Percentiles rank a stretch among this genome's conserved stretches.
Conservation (phyloP, 2,113 vertebrate species). For the Zosterops lateralis region DNA sequence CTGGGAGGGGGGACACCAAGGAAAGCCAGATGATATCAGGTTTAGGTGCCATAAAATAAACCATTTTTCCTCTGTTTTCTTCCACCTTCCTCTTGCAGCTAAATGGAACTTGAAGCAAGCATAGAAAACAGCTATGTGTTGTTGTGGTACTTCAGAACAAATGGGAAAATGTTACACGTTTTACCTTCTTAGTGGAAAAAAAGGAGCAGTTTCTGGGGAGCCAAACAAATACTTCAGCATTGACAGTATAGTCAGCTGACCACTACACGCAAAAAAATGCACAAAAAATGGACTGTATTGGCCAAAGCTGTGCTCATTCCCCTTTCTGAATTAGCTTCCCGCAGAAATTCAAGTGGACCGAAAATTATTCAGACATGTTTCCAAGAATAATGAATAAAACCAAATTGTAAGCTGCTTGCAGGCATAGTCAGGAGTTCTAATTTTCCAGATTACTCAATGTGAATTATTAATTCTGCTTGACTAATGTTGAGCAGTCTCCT, state of each 20-base stretch:
- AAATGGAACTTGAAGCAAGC: not conserved
- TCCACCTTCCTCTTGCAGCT: not conserved
- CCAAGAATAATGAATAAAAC: constrained; percentile 48
- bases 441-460: constrained; percentile 52
- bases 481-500: not conserved
- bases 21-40: not conserved
- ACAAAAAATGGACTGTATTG: not conserved
- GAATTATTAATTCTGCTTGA: constrained; percentile 50
- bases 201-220: not conserved
- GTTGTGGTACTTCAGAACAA: not conserved
- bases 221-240: not conserved
- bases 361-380: constrained; percentile 31
- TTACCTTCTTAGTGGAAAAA: not conserved
- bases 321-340: constrained; percentile 3
- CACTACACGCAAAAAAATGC: not conserved
- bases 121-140: not conserved
- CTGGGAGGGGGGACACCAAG: not conserved
- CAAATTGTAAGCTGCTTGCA: constrained; percentile 38
- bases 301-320: not conserved
- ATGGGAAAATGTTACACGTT: not conserved
- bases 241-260: constrained; percentile 1
- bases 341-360: constrained; percentile 18
- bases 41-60: not conserved
- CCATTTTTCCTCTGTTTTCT: not conserved
- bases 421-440: constrained; percentile 18